Evolutionary conservation across 2,888 invertebrate species (phyloP).

Genomic region (Agelastica alni): DNA sequence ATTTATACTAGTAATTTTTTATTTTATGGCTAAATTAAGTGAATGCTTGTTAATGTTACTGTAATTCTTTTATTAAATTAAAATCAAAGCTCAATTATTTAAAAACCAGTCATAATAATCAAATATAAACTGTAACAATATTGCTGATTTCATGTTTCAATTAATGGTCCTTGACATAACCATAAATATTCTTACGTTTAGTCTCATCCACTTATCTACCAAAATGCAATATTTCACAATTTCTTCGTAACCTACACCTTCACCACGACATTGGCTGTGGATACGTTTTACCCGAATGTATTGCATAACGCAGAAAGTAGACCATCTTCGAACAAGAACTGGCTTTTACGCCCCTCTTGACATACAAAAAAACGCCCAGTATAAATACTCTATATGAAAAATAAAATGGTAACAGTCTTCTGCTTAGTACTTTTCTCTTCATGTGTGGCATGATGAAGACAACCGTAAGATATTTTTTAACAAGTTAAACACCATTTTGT

Average conservation of each 20-base stretch:
- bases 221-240: constrained; percentile 4
- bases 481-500: too few relatives aligned
- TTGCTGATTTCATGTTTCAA: too few relatives aligned
- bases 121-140: too few relatives aligned
- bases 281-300: constrained; percentile 13
- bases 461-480: constrained; percentile 50
- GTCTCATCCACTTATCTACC: neutral
- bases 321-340: constrained; percentile 40
- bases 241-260: constrained; percentile 14
- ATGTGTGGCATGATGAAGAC: constrained; percentile 49
- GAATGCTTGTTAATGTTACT: too few relatives aligned
- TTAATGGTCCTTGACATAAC: neutral
- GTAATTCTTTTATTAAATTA: too few relatives aligned
- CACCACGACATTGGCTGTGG: constrained; percentile 11
- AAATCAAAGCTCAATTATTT: too few relatives aligned
- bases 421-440: constrained; percentile 35
- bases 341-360: constrained; percentile 43
- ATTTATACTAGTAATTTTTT: too few relatives aligned
- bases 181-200: neutral
- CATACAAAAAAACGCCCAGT: constrained; percentile 36
- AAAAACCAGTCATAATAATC: too few relatives aligned
- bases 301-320: constrained; percentile 48
- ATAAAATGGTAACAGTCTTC: constrained; percentile 48
- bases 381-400: constrained; percentile 44
- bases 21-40: too few relatives aligned